These are phyloP conservation scores for Diorhabda sublineata DNA, from an alignment of 1,140 invertebrate species.

Conservation along the genomic window DNA sequence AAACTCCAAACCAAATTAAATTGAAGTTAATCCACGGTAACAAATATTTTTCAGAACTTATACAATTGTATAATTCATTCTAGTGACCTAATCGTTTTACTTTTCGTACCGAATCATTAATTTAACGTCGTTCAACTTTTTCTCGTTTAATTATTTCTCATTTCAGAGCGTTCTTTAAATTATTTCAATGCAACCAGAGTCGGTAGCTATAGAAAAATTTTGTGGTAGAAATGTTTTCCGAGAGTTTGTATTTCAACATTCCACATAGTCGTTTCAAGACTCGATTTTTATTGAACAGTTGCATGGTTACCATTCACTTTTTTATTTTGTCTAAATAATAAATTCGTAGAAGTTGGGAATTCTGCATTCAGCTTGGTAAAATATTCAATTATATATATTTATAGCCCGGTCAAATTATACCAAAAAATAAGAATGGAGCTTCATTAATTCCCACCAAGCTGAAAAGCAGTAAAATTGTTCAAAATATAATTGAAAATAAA, in stretches of 20 bases:
- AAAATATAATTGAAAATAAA: too few species aligned
- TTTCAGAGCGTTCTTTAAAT: not conserved
- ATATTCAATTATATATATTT: too few species aligned
- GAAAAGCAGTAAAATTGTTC: too few species aligned
- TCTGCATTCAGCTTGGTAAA: not conserved
- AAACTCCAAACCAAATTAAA: too few species aligned
- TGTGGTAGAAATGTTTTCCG: not conserved
- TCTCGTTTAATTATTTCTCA: constrained; percentile 1
- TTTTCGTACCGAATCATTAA: constrained; percentile 2
- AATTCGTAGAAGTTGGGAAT: not conserved
- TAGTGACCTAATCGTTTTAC: not conserved
- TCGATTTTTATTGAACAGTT: not conserved
- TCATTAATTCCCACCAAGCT: too few species aligned
- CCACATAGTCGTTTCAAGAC: not conserved
- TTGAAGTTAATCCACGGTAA: too few species aligned
- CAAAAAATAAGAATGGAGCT: too few species aligned
- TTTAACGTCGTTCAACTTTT: not conserved
- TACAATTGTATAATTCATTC: constrained; percentile 1
- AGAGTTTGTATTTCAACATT: not conserved
- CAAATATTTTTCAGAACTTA: not conserved
- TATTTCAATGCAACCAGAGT: not conserved
- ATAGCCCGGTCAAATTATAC: too few species aligned
- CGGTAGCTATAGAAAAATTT: not conserved
- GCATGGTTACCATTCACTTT: not conserved
- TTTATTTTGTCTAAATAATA: not conserved